Conservation (phyloP, 2,888 invertebrate species). For the Eledona agricola region DNA sequence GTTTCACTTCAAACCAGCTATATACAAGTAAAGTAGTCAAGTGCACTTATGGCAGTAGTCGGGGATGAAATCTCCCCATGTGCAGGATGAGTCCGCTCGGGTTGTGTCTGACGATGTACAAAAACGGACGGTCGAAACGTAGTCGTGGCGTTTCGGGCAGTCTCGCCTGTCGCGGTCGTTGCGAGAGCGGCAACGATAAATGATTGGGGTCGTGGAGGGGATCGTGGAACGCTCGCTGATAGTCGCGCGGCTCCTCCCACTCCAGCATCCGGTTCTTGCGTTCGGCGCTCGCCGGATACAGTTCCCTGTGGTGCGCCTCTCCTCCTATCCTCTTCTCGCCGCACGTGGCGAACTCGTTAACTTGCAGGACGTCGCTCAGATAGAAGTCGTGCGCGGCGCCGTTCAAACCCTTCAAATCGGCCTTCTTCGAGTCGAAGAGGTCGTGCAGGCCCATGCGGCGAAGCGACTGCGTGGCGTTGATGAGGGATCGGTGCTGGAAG, state of each 20-base stretch:
- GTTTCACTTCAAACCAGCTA: slow-evolving; percentile 38
- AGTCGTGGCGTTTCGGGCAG: slow-evolving; percentile 77
- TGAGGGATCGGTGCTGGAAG: slow-evolving; percentile 81
- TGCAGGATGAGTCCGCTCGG: slow-evolving; percentile 90
- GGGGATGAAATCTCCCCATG: slow-evolving; percentile 88
- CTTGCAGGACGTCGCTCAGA: slow-evolving; percentile 84
- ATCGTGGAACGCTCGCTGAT: slow-evolving; percentile 75
- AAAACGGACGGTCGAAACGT: slow-evolving; percentile 86
- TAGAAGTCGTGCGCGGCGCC: slow-evolving; percentile 81
- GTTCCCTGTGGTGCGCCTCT: slow-evolving; percentile 81
- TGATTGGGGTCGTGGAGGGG: slow-evolving; percentile 67
- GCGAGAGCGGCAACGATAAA: slow-evolving; percentile 70
- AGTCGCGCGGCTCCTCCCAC: slow-evolving; percentile 67
- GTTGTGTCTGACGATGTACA: slow-evolving; percentile 89
- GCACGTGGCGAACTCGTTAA: slow-evolving; percentile 85
- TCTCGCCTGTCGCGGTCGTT: slow-evolving; percentile 76
- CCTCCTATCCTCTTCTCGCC: slow-evolving; percentile 76
- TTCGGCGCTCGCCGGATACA: slow-evolving; percentile 76
- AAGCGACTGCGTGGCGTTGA: slow-evolving; percentile 81
- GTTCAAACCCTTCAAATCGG: slow-evolving; percentile 84
- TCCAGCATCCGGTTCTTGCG: slow-evolving; percentile 34
- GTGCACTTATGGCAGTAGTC: slow-evolving; percentile 73
- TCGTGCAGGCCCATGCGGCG: slow-evolving; percentile 84
- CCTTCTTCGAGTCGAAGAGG: slow-evolving; percentile 77
- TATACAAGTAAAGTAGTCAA: slow-evolving; percentile 32